Conservation (phyloP, 2,888 invertebrate genomes). For the Phyllotreta striolata region DNA sequence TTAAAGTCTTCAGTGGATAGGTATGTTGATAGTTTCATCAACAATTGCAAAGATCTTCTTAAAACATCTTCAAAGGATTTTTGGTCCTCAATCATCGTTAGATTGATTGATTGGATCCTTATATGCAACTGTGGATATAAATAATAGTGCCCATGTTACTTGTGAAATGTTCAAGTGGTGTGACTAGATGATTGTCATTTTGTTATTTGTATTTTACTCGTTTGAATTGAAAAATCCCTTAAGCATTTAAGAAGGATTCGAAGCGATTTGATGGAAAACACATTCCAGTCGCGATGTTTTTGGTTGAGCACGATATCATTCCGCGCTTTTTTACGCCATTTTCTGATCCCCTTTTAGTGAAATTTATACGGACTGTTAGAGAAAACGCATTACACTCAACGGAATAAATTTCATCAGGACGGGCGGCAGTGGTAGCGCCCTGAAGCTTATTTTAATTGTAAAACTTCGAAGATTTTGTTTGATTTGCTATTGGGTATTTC, state of each 20-base stretch:
- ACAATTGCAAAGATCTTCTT: too few relatives aligned
- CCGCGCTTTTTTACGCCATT: constrained; percentile 36
- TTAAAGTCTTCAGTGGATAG: too few relatives aligned
- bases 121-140: too few relatives aligned
- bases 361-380: constrained; percentile 43
- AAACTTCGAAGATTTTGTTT: constrained; percentile 36
- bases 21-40: too few relatives aligned
- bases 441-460: constrained; percentile 42
- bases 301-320: constrained; percentile 32
- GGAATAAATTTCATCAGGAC: constrained; percentile 42
- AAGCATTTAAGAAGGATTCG: neutral
- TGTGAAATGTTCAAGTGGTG: too few relatives aligned
- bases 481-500: constrained; percentile 29
- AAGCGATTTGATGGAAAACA: neutral
- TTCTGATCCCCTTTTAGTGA: constrained; percentile 41
- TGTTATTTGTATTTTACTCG: too few relatives aligned
- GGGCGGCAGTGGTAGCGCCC: constrained; percentile 25
- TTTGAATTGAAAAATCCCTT: neutral
- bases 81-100: too few relatives aligned
- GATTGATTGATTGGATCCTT: too few relatives aligned
- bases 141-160: too few relatives aligned
- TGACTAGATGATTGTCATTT: too few relatives aligned
- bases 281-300: constrained; percentile 10
- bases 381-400: too few relatives aligned
- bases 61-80: too few relatives aligned